Conservation (phyloP, 2,888 invertebrate genomes). For the Oegoconia quadripuncta region DNA sequence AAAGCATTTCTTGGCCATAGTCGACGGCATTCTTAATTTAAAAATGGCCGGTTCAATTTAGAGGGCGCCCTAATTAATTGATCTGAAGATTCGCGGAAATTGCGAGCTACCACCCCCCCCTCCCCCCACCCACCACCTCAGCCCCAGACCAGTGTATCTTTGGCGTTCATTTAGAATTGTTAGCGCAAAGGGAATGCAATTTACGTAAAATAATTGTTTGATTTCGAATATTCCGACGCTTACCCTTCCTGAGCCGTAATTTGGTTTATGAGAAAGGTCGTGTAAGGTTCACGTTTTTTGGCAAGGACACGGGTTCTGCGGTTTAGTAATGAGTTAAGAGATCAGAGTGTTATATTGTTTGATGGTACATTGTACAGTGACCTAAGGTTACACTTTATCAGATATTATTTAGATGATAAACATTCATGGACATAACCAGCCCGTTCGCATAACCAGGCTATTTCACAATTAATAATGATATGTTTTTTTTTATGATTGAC, state of each 20-base stretch:
- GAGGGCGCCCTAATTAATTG: slow-evolving; percentile 72
- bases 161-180: slow-evolving; percentile 76
- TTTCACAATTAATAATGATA: too few species aligned
- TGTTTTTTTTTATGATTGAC: too few species aligned
- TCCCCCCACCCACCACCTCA: slow-evolving; percentile 23
- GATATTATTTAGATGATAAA: too few species aligned
- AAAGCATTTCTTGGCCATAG: slow-evolving; percentile 23
- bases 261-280: slow-evolving; percentile 43
- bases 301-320: not conserved
- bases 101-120: slow-evolving; percentile 38
- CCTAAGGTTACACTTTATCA: too few species aligned
- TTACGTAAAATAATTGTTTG: slow-evolving; percentile 77
- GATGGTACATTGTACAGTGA: too few species aligned
- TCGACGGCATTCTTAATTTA: slow-evolving; percentile 32
- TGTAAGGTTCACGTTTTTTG: slow-evolving; percentile 10
- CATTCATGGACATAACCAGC: too few species aligned
- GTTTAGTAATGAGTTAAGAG: not conserved
- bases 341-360: too few species aligned
- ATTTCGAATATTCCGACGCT: slow-evolving; percentile 59
- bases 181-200: slow-evolving; percentile 75
- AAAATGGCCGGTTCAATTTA: slow-evolving; percentile 58
- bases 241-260: slow-evolving; percentile 46
- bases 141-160: slow-evolving; percentile 58
- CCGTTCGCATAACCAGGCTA: too few species aligned
- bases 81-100: slow-evolving; percentile 71